Base-by-base conservation (phyloP, 2,797 vertebrate species). In the Parambassis ranga region DNA sequence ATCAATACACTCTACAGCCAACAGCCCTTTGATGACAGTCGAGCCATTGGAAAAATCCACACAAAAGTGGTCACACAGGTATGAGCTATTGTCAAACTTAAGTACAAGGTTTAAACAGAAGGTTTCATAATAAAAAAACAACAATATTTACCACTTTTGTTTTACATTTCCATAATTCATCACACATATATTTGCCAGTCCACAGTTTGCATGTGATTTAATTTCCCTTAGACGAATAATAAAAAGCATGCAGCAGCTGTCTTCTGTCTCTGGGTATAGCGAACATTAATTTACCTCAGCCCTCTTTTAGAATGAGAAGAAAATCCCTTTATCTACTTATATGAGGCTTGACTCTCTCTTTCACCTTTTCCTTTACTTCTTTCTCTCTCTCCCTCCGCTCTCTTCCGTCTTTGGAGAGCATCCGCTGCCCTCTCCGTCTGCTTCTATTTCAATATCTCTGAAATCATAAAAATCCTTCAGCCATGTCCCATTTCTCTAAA, bases 391-490 rank as follows among this genome's bases (percentile, higher is more conserved):
- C 59, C 22, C 35, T 53, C 5, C 16, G 14, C 56, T 44, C 35
- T 13, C 36, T 27, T 48, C 35, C 13, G 5, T 74, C 47, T 68
- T 76, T 35, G 3, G 55, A 67, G 60, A 56, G 39, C 60, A 65
- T 68, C 41, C 56, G 32, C 59, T 57, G 44, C 48, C 71, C 58
- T 63, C 68, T 42, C 33, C 32, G 56, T 73, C 75, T 55, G 60
- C 67, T 77, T 86, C 77, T 68, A 87, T 87, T 90, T 87, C 85
- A 89, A 87, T 89, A 90, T 87, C 79, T 83, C 67, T 83, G 64
- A 87, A 90, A 90, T 90, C 88, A 83, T 91, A 90, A 90, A 90
- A 90, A 86, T 86, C 85, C 71, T 71, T 91, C 88, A 90, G 81
- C 81, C 88, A 83, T 89, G 85, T 89, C 83, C 83, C 59, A 83